Evolutionary conservation across 2,797 vertebrate species (phyloP).

Genomic region (Neosilurus mollespiculum): DNA sequence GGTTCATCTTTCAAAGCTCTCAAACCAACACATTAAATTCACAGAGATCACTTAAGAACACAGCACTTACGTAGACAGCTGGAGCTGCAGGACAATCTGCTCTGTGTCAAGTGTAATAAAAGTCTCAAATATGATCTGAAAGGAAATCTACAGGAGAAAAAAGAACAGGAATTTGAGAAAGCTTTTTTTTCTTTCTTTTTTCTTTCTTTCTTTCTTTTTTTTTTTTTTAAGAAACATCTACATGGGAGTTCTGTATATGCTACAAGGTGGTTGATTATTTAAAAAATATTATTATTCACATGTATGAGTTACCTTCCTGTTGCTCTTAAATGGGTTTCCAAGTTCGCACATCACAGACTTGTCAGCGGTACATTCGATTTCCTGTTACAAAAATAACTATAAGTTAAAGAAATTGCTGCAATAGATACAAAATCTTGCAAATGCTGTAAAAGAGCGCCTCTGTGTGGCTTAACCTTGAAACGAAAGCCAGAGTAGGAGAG

Average conservation of each 20-base stretch:
- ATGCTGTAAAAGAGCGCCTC: constrained; percentile 49
- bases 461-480: constrained; percentile 65
- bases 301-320: constrained; percentile 65
- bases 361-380: constrained; percentile 51
- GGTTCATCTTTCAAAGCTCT: background rate
- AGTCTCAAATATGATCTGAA: constrained; percentile 80
- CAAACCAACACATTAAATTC: background rate
- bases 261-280: background rate
- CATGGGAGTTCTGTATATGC: background rate
- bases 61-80: constrained; percentile 83
- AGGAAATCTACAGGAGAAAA: constrained; percentile 69
- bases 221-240: background rate
- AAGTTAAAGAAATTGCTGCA: background rate
- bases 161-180: background rate
- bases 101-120: constrained; percentile 78
- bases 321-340: constrained; percentile 87
- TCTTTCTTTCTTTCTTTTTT: background rate
- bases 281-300: background rate
- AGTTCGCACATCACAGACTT: constrained; percentile 78
- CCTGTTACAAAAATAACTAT: constrained; percentile 11
- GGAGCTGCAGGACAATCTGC: constrained; percentile 72
- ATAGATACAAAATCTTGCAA: background rate
- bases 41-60: background rate
- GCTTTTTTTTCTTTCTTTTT: background rate
- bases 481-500: constrained; percentile 75